phyloP scores from a whole-genome alignment of 2,797 vertebrate genomes.

The Clamator glandarius region DNA sequence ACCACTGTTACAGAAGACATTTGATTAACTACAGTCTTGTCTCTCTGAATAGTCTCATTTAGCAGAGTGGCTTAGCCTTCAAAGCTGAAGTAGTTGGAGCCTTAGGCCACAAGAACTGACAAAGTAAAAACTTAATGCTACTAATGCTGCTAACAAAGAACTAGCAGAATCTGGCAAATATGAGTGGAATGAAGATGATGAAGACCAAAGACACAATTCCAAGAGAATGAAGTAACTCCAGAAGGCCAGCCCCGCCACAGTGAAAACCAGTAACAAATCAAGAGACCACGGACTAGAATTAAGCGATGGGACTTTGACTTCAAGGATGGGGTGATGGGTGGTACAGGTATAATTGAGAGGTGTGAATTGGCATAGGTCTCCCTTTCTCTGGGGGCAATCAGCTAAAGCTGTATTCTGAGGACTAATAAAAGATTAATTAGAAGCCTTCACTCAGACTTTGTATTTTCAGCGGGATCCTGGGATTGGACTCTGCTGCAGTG shows the following conservation, averaged over 20 bases:
- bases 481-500: background rate
- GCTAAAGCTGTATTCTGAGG: background rate
- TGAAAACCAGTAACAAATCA: background rate
- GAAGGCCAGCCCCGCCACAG: background rate
- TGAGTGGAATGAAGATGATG: background rate
- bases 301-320: background rate
- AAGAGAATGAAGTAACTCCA: background rate
- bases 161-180: background rate
- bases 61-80: background rate
- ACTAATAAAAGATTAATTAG: background rate
- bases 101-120: background rate
- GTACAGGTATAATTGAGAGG: accelerated
- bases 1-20: background rate
- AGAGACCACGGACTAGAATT: background rate
- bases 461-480: background rate
- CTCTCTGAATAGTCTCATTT: background rate
- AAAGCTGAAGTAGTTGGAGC: background rate
- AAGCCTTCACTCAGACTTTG: background rate
- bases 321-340: background rate
- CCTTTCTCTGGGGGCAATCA: background rate
- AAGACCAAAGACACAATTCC: background rate
- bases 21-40: background rate
- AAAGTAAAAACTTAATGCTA: background rate
- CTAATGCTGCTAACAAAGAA: background rate
- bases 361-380: accelerated